phyloP scores from a whole-genome alignment of 2,113 vertebrate genomes.

The Barnardius zonarius region DNA sequence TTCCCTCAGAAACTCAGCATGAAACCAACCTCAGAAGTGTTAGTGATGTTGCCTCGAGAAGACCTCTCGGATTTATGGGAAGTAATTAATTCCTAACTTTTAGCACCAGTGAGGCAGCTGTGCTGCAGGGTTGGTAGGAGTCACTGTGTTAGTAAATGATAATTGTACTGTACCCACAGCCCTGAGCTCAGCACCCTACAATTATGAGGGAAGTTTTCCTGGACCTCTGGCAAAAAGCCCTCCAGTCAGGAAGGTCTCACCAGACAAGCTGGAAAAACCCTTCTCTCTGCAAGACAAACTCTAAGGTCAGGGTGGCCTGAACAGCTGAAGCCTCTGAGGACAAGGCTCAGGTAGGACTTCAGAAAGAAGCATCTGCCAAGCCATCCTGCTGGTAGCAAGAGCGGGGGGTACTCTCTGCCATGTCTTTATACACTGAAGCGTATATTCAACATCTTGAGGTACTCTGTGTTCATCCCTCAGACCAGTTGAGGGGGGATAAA shows the following conservation, averaged over 20 bases:
- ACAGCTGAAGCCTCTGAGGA: neutral
- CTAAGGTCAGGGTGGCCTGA: neutral
- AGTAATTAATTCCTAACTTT: conserved; percentile 57
- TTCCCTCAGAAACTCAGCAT: conserved; percentile 20
- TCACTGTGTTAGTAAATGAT: neutral
- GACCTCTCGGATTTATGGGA: neutral
- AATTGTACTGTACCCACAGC: neutral
- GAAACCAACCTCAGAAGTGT: neutral
- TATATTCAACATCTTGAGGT: neutral
- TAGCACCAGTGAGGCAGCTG: neutral
- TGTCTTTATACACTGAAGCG: neutral
- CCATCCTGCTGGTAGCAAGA: neutral
- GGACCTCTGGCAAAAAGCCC: neutral
- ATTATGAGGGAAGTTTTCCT: conserved; percentile 9
- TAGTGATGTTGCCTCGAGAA: conserved; percentile 48
- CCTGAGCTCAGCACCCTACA: neutral
- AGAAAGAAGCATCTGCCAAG: neutral
- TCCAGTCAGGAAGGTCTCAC: neutral
- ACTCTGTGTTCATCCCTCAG: neutral
- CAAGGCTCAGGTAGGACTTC: neutral
- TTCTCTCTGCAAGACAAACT: neutral
- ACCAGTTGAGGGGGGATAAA: neutral
- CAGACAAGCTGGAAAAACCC: neutral
- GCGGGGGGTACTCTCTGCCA: neutral
- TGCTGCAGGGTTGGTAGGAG: neutral